Percentiles rank a stretch among this genome's conserved stretches.
These are phyloP conservation scores for Drosophila subpulchrella DNA, from an alignment of 1,140 invertebrate species.

Conservation along the genomic window DNA sequence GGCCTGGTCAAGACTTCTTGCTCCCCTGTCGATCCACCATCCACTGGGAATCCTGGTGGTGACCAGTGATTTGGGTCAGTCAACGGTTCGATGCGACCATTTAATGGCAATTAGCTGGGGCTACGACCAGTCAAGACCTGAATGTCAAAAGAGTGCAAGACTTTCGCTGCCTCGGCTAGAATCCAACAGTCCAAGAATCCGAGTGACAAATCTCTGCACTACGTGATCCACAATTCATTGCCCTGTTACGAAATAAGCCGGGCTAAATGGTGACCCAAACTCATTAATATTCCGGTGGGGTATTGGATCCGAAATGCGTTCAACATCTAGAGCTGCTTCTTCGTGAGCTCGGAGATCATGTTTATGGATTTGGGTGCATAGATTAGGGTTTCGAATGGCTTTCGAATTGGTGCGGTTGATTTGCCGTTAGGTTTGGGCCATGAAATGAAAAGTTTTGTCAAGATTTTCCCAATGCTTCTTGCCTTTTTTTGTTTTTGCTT, in stretches of 20 bases:
- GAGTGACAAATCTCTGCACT: slow-evolving; percentile 58
- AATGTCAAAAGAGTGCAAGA: slow-evolving; percentile 33
- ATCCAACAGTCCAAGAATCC: slow-evolving; percentile 19
- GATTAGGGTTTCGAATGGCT: slow-evolving; percentile 60
- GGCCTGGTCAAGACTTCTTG: slow-evolving; percentile 44
- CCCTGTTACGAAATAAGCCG: slow-evolving; percentile 42
- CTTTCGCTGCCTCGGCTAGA: slow-evolving; percentile 30
- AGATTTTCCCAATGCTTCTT: slow-evolving; percentile 39
- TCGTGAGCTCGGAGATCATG: slow-evolving; percentile 64
- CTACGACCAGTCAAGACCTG: slow-evolving; percentile 20
- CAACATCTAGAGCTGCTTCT: slow-evolving; percentile 59
- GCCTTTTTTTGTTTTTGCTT: slow-evolving; percentile 25
- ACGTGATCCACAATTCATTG: slow-evolving; percentile 51
- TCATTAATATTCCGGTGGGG: slow-evolving; percentile 66
- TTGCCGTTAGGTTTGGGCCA: slow-evolving; percentile 57
- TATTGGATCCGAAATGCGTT: slow-evolving; percentile 58
- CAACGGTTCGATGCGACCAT: slow-evolving; percentile 49
- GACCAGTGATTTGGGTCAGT: slow-evolving; percentile 51
- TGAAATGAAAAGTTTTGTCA: slow-evolving; percentile 59
- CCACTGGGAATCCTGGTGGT: slow-evolving; percentile 24
- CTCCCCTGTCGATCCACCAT: slow-evolving; percentile 6
- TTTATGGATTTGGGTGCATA: slow-evolving; percentile 54
- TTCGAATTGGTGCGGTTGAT: slow-evolving; percentile 61
- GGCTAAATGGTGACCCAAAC: slow-evolving; percentile 20
- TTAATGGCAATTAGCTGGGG: slow-evolving; percentile 50